phyloP scores from a whole-genome alignment of 2,888 invertebrate genomes.

The Papilio gigon region DNA sequence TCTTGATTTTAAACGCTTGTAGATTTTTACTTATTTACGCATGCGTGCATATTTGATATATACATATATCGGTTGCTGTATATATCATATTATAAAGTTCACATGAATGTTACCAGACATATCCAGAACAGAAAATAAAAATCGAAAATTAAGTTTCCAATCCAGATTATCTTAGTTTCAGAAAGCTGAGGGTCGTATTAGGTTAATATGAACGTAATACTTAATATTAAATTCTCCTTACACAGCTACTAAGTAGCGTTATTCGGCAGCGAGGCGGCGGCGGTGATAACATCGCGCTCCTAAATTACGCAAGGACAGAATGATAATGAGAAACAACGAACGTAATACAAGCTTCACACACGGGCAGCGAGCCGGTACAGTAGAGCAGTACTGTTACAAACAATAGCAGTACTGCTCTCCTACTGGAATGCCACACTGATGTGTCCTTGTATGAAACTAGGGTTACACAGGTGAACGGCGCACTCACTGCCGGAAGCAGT shows the following conservation, averaged over 20 bases:
- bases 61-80: no score
- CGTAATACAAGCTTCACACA: slow-evolving; percentile 46
- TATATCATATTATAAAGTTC: not conserved
- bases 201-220: not conserved
- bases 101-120: not conserved
- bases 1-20: no score
- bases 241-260: not conserved
- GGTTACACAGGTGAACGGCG: slow-evolving; percentile 57
- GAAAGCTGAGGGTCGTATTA: not conserved
- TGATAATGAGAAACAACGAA: slow-evolving; percentile 65
- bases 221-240: not conserved
- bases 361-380: not conserved
- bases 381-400: not conserved
- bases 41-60: no score
- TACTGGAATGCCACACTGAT: not conserved
- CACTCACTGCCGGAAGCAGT: slow-evolving; percentile 55
- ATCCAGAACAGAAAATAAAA: not conserved
- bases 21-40: no score
- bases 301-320: slow-evolving; percentile 61
- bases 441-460: not conserved
- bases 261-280: slow-evolving; percentile 39
- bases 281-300: slow-evolving; percentile 54
- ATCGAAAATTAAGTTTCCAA: not conserved
- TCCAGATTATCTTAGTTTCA: not conserved
- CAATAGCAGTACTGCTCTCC: not conserved